Evolutionary conservation across 1,140 invertebrate species (phyloP).

Genomic region (Lepidurus packardi): DNA sequence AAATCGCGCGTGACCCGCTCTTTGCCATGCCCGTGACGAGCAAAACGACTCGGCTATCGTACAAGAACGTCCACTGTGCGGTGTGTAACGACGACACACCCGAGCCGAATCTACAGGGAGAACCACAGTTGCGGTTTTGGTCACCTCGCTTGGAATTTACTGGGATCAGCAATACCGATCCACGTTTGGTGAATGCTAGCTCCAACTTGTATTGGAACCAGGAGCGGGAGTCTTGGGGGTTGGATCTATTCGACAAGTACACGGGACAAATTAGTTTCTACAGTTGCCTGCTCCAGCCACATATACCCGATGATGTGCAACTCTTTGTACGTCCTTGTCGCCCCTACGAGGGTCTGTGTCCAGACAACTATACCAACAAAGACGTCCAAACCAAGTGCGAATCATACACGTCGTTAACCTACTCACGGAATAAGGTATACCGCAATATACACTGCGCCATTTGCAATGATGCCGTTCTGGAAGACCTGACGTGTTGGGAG

Average conservation of each 20-base stretch:
- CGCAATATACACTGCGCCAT: constrained; percentile 55
- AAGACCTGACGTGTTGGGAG: constrained; percentile 37
- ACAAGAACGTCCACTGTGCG: constrained; percentile 54
- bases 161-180: background rate
- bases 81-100: constrained; percentile 48
- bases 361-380: constrained; percentile 42
- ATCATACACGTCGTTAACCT: constrained; percentile 48
- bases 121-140: constrained; percentile 44
- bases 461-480: constrained; percentile 48
- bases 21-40: constrained; percentile 47
- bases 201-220: constrained; percentile 39
- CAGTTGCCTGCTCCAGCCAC: constrained; percentile 41
- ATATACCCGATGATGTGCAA: constrained; percentile 41
- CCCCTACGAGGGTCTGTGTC: constrained; percentile 41
- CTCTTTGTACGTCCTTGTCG: constrained; percentile 41
- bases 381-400: constrained; percentile 42
- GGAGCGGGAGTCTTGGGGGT: constrained; percentile 40
- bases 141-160: constrained; percentile 47
- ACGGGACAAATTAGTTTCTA: constrained; percentile 37
- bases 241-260: constrained; percentile 37
- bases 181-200: constrained; percentile 28
- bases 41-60: constrained; percentile 47
- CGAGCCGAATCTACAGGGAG: background rate
- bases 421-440: constrained; percentile 44
- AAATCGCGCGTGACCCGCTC: constrained; percentile 44